Base-by-base conservation (phyloP, 2,888 invertebrate species). In the Physocephala rufipes region DNA sequence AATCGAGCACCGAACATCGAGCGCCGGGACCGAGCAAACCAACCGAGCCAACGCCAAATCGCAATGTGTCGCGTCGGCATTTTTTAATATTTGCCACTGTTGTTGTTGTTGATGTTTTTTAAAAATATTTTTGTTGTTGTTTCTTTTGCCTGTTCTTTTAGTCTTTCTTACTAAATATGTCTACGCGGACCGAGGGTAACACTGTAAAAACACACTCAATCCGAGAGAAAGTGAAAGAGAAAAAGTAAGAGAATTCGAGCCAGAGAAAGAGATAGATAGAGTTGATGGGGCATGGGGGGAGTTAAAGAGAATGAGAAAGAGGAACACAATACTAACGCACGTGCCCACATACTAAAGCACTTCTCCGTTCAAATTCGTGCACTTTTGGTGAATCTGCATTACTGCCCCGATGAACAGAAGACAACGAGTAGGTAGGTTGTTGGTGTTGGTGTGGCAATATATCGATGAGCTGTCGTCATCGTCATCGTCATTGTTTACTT, bases 51-150 rank as follows among this genome's bases (percentile, higher is more conserved):
- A n/a, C 15, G 21, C 21, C 61, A 43, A 36, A 24, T 49, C 64
- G 28, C 62, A 51, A 19, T 24, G 45, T 45, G 68, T 61, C 51
- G 67, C 19, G 67, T 68, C 67, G 49, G 49, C 67, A 68, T 45
- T 49, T 61, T n/a, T 68, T 61, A 30, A 19, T 65, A 36, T 49
- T 51, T 19, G 49, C 21, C 16, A 12, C 51, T 65, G 30, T 30
- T 65, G n/a, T 67, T 67, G 45, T 47, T 59, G 61, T 21, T 55
- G 58, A 7, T 45, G 21, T 45, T 43, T 51, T 61, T 68, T 68
- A 68, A 62, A 61, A 61, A 62, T 28, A 28, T 24, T n/a, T 19
- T 28, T 61, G 61, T 16, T 26, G 28, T n/a, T 49, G 49, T n/a
- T 49, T 7, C 49, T 49, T 7, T 12, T 49, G 49, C 49, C 2